Percentiles rank a stretch among this genome's conserved stretches.
phyloP scores from a whole-genome alignment of 2,888 invertebrate genomes.

The Sialis lutaria region DNA sequence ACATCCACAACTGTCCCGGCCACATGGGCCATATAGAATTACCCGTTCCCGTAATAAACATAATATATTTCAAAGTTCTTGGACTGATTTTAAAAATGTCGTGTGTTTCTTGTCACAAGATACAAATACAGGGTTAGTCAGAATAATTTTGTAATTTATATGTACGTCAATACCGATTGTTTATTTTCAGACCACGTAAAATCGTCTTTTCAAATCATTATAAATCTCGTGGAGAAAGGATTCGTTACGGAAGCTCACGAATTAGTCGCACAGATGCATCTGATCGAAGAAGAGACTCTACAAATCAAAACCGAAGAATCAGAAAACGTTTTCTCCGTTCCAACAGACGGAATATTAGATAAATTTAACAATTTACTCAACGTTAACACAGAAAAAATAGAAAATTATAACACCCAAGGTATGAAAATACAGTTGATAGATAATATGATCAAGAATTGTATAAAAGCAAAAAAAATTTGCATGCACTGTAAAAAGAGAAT shows the following conservation, averaged over 20 bases:
- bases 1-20: slow-evolving; percentile 57
- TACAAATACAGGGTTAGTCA: slow-evolving; percentile 43
- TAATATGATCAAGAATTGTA: slow-evolving; percentile 24
- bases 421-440: no score
- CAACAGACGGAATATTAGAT: no score
- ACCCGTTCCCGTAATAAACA: slow-evolving; percentile 78
- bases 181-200: slow-evolving; percentile 21
- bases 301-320: no score
- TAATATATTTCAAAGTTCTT: slow-evolving; percentile 65
- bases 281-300: no score
- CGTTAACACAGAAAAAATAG: no score
- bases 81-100: slow-evolving; percentile 45
- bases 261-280: slow-evolving; percentile 18
- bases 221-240: slow-evolving; percentile 24
- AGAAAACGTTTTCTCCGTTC: no score
- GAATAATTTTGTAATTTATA: not conserved
- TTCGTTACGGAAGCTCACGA: slow-evolving; percentile 55
- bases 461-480: slow-evolving; percentile 31
- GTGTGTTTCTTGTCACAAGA: slow-evolving; percentile 50
- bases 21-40: slow-evolving; percentile 92
- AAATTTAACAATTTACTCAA: no score
- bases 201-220: slow-evolving; percentile 24
- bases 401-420: no score
- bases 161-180: not conserved
- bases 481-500: slow-evolving; percentile 32